These are phyloP conservation scores for Crambe crambe DNA, from an alignment of 37 sponge, comb jelly and placozoan genomes.

Conservation along the genomic window DNA sequence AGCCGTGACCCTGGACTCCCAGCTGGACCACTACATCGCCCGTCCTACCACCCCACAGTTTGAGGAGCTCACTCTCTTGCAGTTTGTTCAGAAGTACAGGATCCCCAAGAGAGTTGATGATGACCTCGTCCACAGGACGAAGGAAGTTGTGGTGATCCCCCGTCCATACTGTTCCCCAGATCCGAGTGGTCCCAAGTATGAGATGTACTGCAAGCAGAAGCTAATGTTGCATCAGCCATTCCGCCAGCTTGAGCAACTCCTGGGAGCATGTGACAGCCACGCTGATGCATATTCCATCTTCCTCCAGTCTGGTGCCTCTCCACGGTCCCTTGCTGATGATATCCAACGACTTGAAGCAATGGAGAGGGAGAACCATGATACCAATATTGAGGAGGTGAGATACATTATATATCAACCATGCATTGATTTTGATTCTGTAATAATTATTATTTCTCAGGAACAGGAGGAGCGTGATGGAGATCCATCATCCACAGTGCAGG, in stretches of 20 bases:
- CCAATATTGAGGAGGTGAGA: not conserved
- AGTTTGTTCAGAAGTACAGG: slow-evolving; percentile 13
- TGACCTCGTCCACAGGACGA: not conserved
- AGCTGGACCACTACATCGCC: slow-evolving; percentile 9
- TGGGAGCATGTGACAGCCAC: slow-evolving; percentile 12
- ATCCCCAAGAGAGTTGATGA: slow-evolving; percentile 14
- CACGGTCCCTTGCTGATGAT: slow-evolving; percentile 57
- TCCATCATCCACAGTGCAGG: slow-evolving; percentile 18
- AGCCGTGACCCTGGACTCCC: not conserved
- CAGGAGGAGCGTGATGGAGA: not conserved
- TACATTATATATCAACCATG: not conserved
- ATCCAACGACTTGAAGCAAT: slow-evolving; percentile 35
- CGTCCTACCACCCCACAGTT: slow-evolving; percentile 10
- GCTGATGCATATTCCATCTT: slow-evolving; percentile 49
- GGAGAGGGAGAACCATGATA: not conserved
- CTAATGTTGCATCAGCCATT: slow-evolving; percentile 59
- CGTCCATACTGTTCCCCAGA: slow-evolving; percentile 60
- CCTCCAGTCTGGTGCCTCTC: slow-evolving; percentile 43
- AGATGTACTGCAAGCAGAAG: slow-evolving; percentile 57
- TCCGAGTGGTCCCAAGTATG: slow-evolving; percentile 41
- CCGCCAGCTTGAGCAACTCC: slow-evolving; percentile 26
- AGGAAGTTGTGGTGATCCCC: slow-evolving; percentile 19
- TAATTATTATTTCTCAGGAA: slow-evolving; percentile 7
- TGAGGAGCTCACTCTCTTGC: not conserved
- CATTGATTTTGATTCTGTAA: not conserved